Base-by-base conservation (phyloP, 2,113 vertebrate genomes). In the Thomomys bottae region DNA sequence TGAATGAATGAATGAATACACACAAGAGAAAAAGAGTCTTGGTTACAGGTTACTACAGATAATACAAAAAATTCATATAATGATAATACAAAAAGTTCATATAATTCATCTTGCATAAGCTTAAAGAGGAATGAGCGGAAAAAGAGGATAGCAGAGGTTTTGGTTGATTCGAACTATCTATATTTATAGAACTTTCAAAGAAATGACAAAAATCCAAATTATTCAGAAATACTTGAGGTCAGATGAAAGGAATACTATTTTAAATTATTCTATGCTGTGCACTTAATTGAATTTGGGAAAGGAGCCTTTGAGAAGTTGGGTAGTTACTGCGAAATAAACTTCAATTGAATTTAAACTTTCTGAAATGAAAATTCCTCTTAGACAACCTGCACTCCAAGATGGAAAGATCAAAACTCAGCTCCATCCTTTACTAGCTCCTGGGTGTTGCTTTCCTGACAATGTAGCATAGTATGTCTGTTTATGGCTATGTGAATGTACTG, bases 271-370 rank as follows among this genome's bases (percentile, higher is more conserved):
- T 78, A 34, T 40, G 85, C 20, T 67, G 32, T 36, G 6, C 57
- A 49, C 23, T 40, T 28, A 20, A 78, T 70, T 94, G 34, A 86
- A 82, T 87, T 71, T 91, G 42, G 57, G 89, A 89, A 92, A 87
- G 45, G 14, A 90, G 80, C 12, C 24, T 79, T 76, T 81, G 73
- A 73, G 28, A 89, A 45, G 24, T 59, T 75, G 45, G 18, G 84
- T 66, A 6, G 5, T 70, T 45, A 28, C 45, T 81, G 42, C 59
- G 11, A 91, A 95, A 78, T 8, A 75, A 86, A n/a, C 0, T 26
- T 72, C 8, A 2, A 12, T 28, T 79, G 71, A 86, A 83, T 88
- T 91, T 36, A 57, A 28, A 73, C 80, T 45, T 45, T 45, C 45
- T 45, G 45, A 45, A 86, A 90, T 91, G 20, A 77, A 76, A 91